phyloP scores from a whole-genome alignment of 2,888 invertebrate genomes.

The Psylliodes chrysocephalus region DNA sequence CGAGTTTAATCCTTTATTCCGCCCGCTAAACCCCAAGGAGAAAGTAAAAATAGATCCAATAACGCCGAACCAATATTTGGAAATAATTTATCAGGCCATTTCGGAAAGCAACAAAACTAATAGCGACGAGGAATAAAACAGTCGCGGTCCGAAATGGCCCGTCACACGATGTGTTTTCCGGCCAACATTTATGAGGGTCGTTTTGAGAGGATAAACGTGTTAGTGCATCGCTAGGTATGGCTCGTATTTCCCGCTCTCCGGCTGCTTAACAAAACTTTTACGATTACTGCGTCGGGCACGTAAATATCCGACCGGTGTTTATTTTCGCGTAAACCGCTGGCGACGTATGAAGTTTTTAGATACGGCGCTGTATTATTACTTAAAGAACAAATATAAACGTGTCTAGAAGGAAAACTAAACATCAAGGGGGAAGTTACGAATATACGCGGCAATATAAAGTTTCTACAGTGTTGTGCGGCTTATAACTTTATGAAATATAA shows the following conservation, averaged over 20 bases:
- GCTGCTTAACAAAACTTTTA: conserved; percentile 38
- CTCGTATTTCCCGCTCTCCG: conserved; percentile 31
- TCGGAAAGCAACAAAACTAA: conserved; percentile 20
- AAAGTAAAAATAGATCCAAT: conserved; percentile 13
- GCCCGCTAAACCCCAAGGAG: neutral
- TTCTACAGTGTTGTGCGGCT: neutral
- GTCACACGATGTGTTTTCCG: conserved; percentile 23
- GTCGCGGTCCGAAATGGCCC: conserved; percentile 34
- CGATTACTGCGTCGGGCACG: conserved; percentile 32
- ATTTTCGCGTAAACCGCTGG: conserved; percentile 28
- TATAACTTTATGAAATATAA: no score
- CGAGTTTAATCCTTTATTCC: neutral
- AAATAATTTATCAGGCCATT: conserved; percentile 11
- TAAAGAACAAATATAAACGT: conserved; percentile 8
- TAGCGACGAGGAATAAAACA: conserved; percentile 32
- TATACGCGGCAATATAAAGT: neutral
- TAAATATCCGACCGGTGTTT: conserved; percentile 37
- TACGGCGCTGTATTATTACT: conserved; percentile 17
- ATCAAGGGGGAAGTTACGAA: neutral
- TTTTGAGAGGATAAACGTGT: conserved; percentile 40
- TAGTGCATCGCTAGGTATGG: conserved; percentile 37
- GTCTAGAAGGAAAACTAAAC: conserved; percentile 8
- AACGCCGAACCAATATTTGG: conserved; percentile 7
- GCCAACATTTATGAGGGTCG: conserved; percentile 38
- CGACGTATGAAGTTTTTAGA: conserved; percentile 21